A percentile compares a stretch with the other conserved stretches of the same genome.
Conservation (phyloP, 2,797 vertebrate genomes). For the Phoxinus dragarum region DNA sequence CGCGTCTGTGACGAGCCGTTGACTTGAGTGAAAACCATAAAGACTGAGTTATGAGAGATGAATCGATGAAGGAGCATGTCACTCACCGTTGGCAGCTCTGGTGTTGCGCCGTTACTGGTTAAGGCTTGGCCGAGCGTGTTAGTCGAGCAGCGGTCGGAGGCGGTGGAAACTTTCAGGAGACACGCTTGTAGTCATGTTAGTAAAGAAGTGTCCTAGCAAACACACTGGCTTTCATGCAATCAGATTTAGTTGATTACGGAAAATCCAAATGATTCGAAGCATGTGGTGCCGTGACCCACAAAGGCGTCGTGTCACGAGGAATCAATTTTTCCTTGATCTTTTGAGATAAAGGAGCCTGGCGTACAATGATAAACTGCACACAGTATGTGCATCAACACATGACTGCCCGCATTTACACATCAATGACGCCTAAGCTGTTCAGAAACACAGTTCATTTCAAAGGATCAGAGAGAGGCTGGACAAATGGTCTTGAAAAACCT, state of each 20-base stretch:
- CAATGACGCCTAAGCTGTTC: not conserved
- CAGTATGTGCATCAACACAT: not conserved
- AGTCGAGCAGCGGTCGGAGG: conserved; percentile 63
- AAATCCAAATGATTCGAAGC: not conserved
- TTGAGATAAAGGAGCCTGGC: not conserved
- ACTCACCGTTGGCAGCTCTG: conserved; percentile 65
- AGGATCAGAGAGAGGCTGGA: not conserved
- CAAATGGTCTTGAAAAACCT: too few species aligned
- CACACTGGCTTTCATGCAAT: conserved; percentile 16
- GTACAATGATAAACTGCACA: not conserved
- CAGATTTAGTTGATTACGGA: not conserved
- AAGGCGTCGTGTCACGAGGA: not conserved
- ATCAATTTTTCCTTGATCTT: conserved; percentile 4
- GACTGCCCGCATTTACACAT: not conserved
- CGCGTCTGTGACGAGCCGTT: not conserved
- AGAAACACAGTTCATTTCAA: not conserved
- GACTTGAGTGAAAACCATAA: not conserved
- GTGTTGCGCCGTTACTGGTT: conserved; percentile 37
- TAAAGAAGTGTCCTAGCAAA: conserved; percentile 2
- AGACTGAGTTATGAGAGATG: not conserved
- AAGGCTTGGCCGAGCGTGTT: conserved; percentile 57
- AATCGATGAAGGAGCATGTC: not conserved
- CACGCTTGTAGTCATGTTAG: conserved; percentile 7
- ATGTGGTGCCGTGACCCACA: not conserved
- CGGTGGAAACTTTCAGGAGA: conserved; percentile 9